Evolutionary conservation across 2,888 invertebrate species (phyloP), one percentile per base, ranked within the genome.

Genomic region (Heliconius aoede): DNA sequence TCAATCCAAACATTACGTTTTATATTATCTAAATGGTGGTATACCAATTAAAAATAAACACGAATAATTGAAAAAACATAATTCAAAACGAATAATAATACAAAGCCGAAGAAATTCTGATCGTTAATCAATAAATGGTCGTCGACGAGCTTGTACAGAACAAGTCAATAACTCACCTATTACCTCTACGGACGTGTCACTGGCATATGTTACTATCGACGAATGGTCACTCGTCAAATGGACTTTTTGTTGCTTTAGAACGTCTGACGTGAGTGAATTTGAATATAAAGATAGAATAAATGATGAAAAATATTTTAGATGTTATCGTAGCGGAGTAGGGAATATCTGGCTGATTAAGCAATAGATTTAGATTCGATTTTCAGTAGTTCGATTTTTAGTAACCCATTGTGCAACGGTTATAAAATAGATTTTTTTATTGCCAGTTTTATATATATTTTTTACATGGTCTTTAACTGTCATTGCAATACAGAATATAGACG

Each of bases 201-300:
- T 68, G 71, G 71, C 75, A 75, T 71, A 61, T 75, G 75, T 36
- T 64, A 36, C 62, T n/a, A 36, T 65, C 77, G 64, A 74, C 69
- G 62, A 64, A 74, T 72, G 75, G 72, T 73, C 68, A 60, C 76
- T 76, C 73, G 72, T 73, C 76, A 73, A 76, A 73, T 78, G 30
- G 46, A 18, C 76, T 76, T 76, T 76, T 73, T 64, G 46, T 46
- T 65, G 30, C 15, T 40, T 40, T 36, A 40, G 60, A 73, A 28
- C 13, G 36, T 61, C 9, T 30, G 11, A 21, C n/a, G 60, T 30
- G n/a, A 30, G 36, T 62, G 51, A 64, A 58, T 73, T 73, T 69
- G 30, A 55, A 30, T 69, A 69, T 55, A 69, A 55, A 30, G n/a
- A 55, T 46, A 15, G 15, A 55, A 55, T 69, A 15, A 36, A 40